Evolutionary conservation across 2,888 invertebrate species (phyloP).

Genomic region (Hydriomena furcata): DNA sequence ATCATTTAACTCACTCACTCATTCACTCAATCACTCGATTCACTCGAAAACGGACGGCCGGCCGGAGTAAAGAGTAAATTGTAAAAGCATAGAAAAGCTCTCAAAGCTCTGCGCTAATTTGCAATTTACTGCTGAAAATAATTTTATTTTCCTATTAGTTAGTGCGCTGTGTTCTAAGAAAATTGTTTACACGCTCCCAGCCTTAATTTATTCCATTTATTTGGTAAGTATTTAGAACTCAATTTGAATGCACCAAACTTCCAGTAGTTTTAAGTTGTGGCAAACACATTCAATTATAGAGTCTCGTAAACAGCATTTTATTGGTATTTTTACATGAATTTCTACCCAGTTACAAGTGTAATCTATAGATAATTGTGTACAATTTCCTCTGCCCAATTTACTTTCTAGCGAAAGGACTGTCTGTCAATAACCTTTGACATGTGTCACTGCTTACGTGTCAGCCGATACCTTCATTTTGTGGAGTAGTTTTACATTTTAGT

Average conservation of each 20-base stretch:
- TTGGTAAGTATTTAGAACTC: constrained; percentile 5
- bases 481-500: constrained; percentile 40
- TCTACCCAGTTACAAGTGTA: too few relatives aligned
- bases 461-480: constrained; percentile 59
- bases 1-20: too few relatives aligned
- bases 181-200: too few relatives aligned
- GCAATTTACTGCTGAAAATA: background rate
- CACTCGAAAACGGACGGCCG: too few relatives aligned
- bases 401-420: constrained; percentile 63
- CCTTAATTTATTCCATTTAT: background rate
- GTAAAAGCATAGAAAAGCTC: constrained; percentile 8
- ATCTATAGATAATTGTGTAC: too few relatives aligned
- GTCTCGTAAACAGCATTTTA: too few relatives aligned
- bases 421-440: constrained; percentile 84
- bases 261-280: too few relatives aligned
- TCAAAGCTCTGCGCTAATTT: background rate
- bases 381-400: constrained; percentile 20
- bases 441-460: constrained; percentile 84
- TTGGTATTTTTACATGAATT: too few relatives aligned
- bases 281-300: background rate
- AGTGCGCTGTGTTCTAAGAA: background rate
- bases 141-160: background rate
- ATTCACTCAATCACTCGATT: constrained; percentile 12
- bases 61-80: too few relatives aligned
- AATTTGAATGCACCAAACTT: too few relatives aligned